Conservation (phyloP, 92 coral and sea anemone species). For the Palythoa caribaeorum region DNA sequence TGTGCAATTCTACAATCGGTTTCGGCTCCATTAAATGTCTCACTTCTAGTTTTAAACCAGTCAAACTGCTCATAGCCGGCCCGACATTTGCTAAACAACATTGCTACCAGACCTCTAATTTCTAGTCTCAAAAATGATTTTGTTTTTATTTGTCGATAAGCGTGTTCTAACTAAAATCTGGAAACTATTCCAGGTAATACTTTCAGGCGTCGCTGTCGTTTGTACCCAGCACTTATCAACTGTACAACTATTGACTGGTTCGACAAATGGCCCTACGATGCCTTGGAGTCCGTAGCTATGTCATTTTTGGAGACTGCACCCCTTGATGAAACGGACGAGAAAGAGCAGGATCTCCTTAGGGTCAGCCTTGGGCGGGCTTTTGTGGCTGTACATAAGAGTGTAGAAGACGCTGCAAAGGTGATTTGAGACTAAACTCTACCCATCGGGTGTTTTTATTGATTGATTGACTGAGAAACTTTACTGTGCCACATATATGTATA, state of each 20-base stretch:
- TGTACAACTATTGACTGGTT: conserved; percentile 97
- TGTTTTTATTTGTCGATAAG: not conserved
- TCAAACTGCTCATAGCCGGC: no score
- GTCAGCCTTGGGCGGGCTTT: conserved; percentile 62
- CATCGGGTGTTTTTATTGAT: not conserved
- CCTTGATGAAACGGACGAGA: conserved; percentile 56
- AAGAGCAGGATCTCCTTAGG: conserved; percentile 48
- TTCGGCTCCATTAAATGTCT: no score
- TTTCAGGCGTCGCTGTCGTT: conserved; percentile 90
- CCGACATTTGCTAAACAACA: no score
- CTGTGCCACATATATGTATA: not conserved
- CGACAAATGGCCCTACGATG: conserved; percentile 95
- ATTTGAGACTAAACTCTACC: not conserved
- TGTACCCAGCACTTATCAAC: conserved; percentile 92
- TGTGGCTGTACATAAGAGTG: conserved; percentile 83
- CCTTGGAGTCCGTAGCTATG: conserved; percentile 86
- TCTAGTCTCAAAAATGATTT: not conserved
- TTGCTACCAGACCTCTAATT: not conserved
- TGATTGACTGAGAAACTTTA: not conserved
- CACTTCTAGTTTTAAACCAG: no score
- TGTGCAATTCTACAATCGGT: no score
- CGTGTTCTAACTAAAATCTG: not conserved
- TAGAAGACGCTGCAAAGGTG: conserved; percentile 72
- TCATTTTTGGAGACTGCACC: conserved; percentile 80
- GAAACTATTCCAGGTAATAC: conserved; percentile 22